Evolutionary conservation across 2,888 invertebrate genomes (phyloP).

Genomic region (Pristionchus fissidentatus): DNA sequence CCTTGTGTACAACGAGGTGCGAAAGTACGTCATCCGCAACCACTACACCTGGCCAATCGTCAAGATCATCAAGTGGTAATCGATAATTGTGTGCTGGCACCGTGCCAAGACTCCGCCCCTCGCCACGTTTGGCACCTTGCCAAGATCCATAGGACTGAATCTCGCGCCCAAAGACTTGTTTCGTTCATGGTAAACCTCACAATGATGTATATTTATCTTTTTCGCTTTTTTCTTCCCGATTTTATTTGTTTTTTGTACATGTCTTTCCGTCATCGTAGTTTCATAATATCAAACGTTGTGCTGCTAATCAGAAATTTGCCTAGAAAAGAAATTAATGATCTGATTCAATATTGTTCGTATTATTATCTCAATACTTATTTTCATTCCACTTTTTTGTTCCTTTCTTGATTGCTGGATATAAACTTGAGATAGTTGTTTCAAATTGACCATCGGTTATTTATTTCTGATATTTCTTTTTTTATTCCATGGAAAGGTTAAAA

Average conservation of each 20-base stretch:
- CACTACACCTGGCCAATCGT: conserved; percentile 60
- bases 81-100: not conserved
- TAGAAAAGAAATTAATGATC: conserved; percentile 31
- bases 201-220: too few species aligned
- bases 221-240: not conserved
- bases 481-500: too few species aligned
- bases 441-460: too few species aligned
- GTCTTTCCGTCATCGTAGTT: conserved; percentile 24
- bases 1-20: conserved; percentile 70
- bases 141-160: conserved; percentile 13
- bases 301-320: conserved; percentile 22
- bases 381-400: too few species aligned
- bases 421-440: too few species aligned
- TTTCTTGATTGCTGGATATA: too few species aligned
- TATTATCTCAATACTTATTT: too few species aligned
- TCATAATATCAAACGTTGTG: conserved; percentile 34
- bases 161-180: conserved; percentile 12
- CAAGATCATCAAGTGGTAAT: conserved; percentile 65
- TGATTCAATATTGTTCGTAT: too few species aligned
- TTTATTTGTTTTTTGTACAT: not conserved
- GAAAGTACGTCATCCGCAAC: conserved; percentile 69
- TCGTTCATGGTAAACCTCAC: too few species aligned
- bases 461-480: too few species aligned
- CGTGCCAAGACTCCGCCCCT: not conserved
- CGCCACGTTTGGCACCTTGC: not conserved